phyloP scores from a whole-genome alignment of 2,113 vertebrate species.

The Baryphthengus martii region DNA sequence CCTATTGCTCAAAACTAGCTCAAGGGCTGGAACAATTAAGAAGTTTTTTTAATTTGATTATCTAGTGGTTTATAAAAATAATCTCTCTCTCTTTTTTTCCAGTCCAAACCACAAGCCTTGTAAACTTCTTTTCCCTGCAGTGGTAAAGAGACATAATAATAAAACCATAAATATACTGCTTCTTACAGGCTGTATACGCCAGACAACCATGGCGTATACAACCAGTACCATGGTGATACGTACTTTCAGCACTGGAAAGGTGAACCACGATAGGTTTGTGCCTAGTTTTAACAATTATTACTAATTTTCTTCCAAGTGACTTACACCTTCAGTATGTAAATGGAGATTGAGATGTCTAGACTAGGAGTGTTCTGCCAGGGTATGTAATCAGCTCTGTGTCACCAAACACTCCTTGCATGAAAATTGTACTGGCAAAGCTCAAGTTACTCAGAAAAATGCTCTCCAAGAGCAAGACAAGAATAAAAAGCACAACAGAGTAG shows the following conservation, averaged over 20 bases:
- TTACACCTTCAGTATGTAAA: slow-evolving; percentile 14
- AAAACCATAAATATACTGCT: not conserved
- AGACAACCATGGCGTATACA: no score
- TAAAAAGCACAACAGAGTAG: not conserved
- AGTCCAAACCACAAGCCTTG: slow-evolving; percentile 29
- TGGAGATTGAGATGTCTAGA: slow-evolving; percentile 36
- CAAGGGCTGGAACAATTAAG: slow-evolving; percentile 29
- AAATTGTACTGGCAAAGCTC: not conserved
- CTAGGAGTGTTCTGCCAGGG: not conserved
- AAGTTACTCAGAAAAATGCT: not conserved
- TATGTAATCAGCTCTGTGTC: accelerated
- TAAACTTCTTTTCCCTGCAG: not conserved
- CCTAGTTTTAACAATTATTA: not conserved
- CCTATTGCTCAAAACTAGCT: not conserved
- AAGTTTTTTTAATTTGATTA: slow-evolving; percentile 26
- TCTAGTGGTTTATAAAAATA: slow-evolving; percentile 26
- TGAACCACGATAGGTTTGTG: not conserved
- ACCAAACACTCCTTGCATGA: not conserved
- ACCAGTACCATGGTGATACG: not conserved
- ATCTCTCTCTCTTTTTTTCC: not conserved
- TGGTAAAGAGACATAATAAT: not conserved
- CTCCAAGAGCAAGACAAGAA: not conserved
- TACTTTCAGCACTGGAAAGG: not conserved
- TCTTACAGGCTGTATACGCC: not conserved
- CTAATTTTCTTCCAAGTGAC: not conserved